Conservation (phyloP, 2,113 vertebrate genomes). For the Phycodurus eques region DNA sequence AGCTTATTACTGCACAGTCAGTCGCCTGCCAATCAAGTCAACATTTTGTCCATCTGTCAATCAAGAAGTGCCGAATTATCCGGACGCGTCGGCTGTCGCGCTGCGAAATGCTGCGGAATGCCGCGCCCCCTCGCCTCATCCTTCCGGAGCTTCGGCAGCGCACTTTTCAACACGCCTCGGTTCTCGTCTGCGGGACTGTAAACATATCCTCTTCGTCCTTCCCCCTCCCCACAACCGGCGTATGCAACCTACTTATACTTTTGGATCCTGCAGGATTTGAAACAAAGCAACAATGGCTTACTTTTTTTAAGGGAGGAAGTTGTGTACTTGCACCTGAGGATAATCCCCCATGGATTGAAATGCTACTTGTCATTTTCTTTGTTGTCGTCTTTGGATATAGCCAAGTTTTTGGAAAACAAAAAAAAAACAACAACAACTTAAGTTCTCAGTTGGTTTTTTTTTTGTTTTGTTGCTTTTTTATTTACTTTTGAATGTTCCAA, state of each 20-base stretch:
- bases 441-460: neutral
- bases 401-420: neutral
- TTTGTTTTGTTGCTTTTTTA: neutral
- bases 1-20: neutral
- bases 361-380: neutral
- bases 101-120: neutral
- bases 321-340: slow-evolving; percentile 5
- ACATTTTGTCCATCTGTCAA: slow-evolving; percentile 31
- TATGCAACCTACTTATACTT: slow-evolving; percentile 4
- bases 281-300: slow-evolving; percentile 5
- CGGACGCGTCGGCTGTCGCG: neutral
- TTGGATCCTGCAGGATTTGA: slow-evolving; percentile 12
- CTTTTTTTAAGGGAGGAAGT: slow-evolving; percentile 10
- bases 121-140: neutral
- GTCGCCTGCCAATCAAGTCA: slow-evolving; percentile 5
- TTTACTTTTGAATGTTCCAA: no score
- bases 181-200: slow-evolving; percentile 34
- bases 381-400: neutral
- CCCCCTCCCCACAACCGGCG: neutral
- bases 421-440: neutral
- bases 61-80: slow-evolving; percentile 49
- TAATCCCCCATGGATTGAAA: neutral
- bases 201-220: slow-evolving; percentile 47
- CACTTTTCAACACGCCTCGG: slow-evolving; percentile 37
- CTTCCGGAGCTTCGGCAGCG: slow-evolving; percentile 37